Evolutionary conservation across 2,797 vertebrate species (phyloP), one percentile per base, ranked within the genome.

Genomic region (Phoebastria nigripes): DNA sequence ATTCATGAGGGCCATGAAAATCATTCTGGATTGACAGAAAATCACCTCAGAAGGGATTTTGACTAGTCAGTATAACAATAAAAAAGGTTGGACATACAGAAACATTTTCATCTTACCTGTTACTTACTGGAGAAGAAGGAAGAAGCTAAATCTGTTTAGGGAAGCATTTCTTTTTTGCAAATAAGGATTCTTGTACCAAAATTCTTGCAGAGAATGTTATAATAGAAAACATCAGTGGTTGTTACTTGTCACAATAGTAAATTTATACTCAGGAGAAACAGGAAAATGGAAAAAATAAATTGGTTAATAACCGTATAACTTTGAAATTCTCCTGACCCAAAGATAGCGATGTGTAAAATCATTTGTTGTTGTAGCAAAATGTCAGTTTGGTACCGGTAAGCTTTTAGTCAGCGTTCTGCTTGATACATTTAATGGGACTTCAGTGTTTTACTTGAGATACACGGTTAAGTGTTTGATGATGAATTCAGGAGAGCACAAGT

Each of bases 381-480:
- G 80, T 85, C 58, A 76, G 12, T 82, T 96, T 46, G 61, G n/a
- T 86, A 63, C 35, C 79, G 42, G 65, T 59, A 93, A 95, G 69
- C 44, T 80, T 87, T 97, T 96, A 88, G 92, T 94, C 82, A 94
- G 26, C 31, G 46, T 81, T 97, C 94, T 78, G 56, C 51, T 72
- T 62, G 65, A 69, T 83, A 66, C 25, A 31, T 89, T 65, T 95
- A 81, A 74, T 42, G 59, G 59, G 77, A 76, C 54, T 92, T 89
- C 56, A 92, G 51, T 63, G 44, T 69, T 95, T 95, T 76, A 52
- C 51, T 71, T 88, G 70, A 84, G 67, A 83, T 44, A 29, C 51
- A 9, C 33, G 3, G 33, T 80, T 77, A 94, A 89, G 29, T 72
- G 82, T 44, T 62, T 49, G 78, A 41, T 54, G 41, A 37, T 47